These are phyloP conservation scores for Meliscaeva auricollis DNA, from an alignment of 2,888 invertebrate genomes.

Conservation along the genomic window DNA sequence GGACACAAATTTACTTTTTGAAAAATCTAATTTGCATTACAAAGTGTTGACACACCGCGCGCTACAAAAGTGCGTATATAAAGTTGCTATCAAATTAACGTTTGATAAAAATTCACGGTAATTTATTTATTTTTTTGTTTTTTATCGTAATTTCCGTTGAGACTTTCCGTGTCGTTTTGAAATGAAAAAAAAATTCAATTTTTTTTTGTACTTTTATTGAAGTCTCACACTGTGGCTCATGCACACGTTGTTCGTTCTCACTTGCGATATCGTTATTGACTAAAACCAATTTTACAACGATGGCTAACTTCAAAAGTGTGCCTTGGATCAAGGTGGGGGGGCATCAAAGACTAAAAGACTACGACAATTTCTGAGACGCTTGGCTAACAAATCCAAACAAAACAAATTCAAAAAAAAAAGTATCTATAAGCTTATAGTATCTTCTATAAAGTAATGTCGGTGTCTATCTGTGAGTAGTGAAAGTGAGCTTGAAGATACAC, in stretches of 20 bases:
- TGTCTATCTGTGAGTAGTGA: constrained; percentile 48
- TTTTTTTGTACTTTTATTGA: constrained; percentile 1
- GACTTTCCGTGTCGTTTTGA: neutral
- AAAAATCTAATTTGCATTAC: constrained; percentile 71
- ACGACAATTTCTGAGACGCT: constrained; percentile 46
- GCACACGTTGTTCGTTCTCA: constrained; percentile 38
- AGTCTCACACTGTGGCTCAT: constrained; percentile 16
- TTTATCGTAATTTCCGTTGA: constrained; percentile 17
- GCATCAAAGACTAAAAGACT: constrained; percentile 1
- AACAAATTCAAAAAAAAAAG: constrained; percentile 36
- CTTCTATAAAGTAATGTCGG: constrained; percentile 14
- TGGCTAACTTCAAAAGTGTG: constrained; percentile 68
- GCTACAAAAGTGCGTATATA: neutral
- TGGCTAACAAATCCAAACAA: constrained; percentile 45
- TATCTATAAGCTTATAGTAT: neutral
- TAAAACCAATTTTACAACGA: constrained; percentile 70
- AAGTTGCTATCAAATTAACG: constrained; percentile 57
- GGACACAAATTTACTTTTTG: constrained; percentile 27
- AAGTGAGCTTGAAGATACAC: constrained; percentile 53
- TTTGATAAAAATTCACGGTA: constrained; percentile 48
- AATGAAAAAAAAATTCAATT: constrained; percentile 32
- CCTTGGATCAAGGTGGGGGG: constrained; percentile 36
- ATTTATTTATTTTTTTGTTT: neutral
- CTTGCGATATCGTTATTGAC: constrained; percentile 67
- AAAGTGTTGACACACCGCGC: constrained; percentile 35